Evolutionary conservation across 2,113 vertebrate genomes (phyloP), one percentile per base, ranked within the genome.

Genomic region (Sminthopsis crassicaudata): DNA sequence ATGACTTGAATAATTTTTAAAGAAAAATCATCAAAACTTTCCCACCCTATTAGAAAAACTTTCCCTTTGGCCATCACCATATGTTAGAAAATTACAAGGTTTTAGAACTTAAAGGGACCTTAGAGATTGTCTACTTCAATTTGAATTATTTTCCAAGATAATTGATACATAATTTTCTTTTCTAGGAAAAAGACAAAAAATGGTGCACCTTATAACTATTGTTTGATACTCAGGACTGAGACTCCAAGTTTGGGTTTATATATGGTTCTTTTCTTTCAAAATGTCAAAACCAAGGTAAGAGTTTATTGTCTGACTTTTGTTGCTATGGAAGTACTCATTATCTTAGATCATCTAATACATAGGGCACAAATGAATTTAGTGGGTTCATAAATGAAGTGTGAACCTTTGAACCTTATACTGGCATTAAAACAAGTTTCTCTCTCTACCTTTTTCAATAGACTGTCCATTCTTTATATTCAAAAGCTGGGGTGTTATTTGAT

Each of bases 271-370:
- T 97, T 97, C 96, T 97, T 51, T 95, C 91, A 95, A 97, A 94
- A 91, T 97, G 97, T 89, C 95, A 96, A 97, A 97, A 97, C 97
- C 95, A 96, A 97, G 93, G 95, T 97, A 96, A 97, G 46, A 3
- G 46, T 97, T 98, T 97, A 98, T 98, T 93, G 55, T 95, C 48
- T 95, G 96, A 95, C 90, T 98, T 98, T 96, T 97, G 97, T 97
- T 98, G 97, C 94, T 97, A 97, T 97, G 95, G 96, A 97, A 95
- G 91, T 97, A 95, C 93, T 98, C 97, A 95, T 98, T 98, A 97
- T 95, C 94, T 97, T 96, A 92, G 90, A 91, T 97, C 53, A 94
- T 10, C 95, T 93, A 94, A 96, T 96, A 94, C 84, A 95, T 55
- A 97, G 91, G 92, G 48, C 92, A 94, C 93, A 96, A 95, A 96